phyloP scores from a whole-genome alignment of 2,113 vertebrate species.

The Aspidoscelis tigris region DNA sequence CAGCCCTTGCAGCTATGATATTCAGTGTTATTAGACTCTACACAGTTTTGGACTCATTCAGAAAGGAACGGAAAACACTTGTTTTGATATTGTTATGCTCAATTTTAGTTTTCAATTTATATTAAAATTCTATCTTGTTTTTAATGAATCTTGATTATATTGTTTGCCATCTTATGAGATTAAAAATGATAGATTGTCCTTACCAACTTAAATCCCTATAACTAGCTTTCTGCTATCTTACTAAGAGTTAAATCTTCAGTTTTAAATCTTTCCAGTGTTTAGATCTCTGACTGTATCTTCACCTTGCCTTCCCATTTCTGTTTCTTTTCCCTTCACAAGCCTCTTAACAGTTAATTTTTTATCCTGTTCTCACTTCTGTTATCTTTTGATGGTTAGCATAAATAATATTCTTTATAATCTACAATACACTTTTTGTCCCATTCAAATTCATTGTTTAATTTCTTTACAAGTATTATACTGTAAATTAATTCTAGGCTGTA shows the following conservation, averaged over 20 bases:
- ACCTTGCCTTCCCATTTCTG: background rate
- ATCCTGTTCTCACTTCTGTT: background rate
- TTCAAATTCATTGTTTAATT: constrained; percentile 2
- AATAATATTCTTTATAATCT: constrained; percentile 4
- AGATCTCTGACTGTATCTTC: background rate
- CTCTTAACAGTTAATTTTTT: background rate
- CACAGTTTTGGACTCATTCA: no score
- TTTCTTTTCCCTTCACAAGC: background rate
- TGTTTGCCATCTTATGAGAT: no score
- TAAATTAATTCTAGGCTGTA: background rate
- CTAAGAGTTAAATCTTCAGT: background rate
- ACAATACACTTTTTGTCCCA: background rate
- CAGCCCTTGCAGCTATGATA: no score
- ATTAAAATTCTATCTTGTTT: no score
- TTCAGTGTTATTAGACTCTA: no score
- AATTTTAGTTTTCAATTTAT: no score
- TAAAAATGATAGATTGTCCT: no score
- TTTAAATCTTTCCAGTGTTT: background rate
- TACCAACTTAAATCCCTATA: background rate
- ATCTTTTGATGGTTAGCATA: background rate
- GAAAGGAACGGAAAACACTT: no score
- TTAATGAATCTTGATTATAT: no score
- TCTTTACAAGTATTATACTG: background rate
- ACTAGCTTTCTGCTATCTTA: background rate
- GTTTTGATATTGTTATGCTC: no score